A percentile compares a stretch with the other conserved stretches of the same genome.
Evolutionary conservation across 2,113 vertebrate genomes (phyloP).

Genomic region (Dicerorhinus sumatrensis): DNA sequence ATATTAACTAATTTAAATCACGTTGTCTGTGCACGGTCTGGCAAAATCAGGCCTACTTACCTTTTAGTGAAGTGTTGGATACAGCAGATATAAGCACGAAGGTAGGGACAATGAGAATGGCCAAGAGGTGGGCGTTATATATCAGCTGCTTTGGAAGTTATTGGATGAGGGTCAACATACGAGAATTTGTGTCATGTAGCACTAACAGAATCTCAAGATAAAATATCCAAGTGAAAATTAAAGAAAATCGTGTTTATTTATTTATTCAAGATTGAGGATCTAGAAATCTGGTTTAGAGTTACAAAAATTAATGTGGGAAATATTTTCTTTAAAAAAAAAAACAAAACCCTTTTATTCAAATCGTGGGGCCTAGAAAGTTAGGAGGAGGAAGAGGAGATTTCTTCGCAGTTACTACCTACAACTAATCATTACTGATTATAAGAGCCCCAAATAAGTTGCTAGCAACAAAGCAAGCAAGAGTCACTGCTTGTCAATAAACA

Average conservation of each 20-base stretch:
- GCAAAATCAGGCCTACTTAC: background rate
- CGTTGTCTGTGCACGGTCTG: background rate
- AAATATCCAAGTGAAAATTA: background rate
- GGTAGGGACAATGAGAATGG: background rate
- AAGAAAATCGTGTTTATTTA: background rate
- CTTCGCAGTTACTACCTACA: background rate
- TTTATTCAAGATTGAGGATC: background rate
- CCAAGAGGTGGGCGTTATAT: background rate
- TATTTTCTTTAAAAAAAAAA: background rate
- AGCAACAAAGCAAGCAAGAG: background rate
- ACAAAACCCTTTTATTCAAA: background rate
- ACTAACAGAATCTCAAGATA: background rate
- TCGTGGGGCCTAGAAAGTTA: background rate
- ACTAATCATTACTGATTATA: background rate
- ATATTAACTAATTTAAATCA: background rate
- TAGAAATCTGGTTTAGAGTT: background rate
- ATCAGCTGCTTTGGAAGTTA: background rate
- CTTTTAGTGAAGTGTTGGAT: background rate
- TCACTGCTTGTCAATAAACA: background rate
- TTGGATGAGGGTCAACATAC: background rate
- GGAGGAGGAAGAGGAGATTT: background rate
- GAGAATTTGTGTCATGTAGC: background rate
- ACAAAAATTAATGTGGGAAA: background rate
- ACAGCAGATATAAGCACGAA: background rate
- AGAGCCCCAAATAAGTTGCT: background rate